phyloP scores from a whole-genome alignment of 2,888 invertebrate species.

The Apodemia zela region DNA sequence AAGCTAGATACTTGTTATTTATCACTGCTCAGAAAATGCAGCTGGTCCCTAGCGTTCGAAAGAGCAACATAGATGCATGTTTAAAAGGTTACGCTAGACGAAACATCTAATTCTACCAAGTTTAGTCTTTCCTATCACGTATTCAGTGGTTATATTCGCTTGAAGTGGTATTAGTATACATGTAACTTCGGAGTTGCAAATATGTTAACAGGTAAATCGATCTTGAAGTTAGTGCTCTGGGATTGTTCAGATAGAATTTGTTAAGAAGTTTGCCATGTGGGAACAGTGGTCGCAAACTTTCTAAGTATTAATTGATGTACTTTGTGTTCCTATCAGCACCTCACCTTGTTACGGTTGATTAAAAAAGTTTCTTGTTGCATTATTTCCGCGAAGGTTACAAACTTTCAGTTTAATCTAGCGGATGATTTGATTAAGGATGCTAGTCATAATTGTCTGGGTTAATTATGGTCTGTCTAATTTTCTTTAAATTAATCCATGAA shows the following conservation, averaged over 20 bases:
- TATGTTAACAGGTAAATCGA: conserved; percentile 56
- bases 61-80: conserved; percentile 24
- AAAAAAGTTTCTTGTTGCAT: conserved; percentile 29
- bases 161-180: conserved; percentile 24
- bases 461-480: not conserved
- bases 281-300: conserved; percentile 36
- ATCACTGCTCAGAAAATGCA: conserved; percentile 29
- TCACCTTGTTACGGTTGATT: conserved; percentile 30
- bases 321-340: conserved; percentile 27
- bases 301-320: conserved; percentile 37
- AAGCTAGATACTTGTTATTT: conserved; percentile 29
- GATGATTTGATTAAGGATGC: not conserved
- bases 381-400: not conserved
- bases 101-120: conserved; percentile 23
- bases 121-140: conserved; percentile 24
- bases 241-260: conserved; percentile 49
- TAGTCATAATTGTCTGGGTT: not conserved
- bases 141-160: conserved; percentile 30
- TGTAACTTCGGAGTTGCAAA: conserved; percentile 37
- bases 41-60: conserved; percentile 25
- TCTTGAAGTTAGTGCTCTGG: conserved; percentile 44
- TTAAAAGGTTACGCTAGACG: conserved; percentile 25
- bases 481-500: too few relatives aligned
- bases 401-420: conserved; percentile 6
- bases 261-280: conserved; percentile 42